Base-by-base conservation (phyloP, 2,888 invertebrate genomes). In the Andrena trimmerana region DNA sequence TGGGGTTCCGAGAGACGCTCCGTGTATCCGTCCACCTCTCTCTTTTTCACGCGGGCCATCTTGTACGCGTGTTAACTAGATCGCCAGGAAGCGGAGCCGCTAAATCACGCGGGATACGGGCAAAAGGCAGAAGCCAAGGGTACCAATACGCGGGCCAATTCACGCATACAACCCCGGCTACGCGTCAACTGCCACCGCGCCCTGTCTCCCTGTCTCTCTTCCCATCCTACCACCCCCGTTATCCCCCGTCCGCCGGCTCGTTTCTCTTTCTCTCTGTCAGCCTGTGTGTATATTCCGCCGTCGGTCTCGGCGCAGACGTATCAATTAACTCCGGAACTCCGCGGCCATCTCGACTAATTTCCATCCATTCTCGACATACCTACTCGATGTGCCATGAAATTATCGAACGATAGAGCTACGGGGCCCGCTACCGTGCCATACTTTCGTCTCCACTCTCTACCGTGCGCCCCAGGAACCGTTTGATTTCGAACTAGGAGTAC, bases 321-420 rank as follows among this genome's bases (percentile, higher is more conserved):
- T 90, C 91, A 91, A 92, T 92, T 92, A 92, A 91, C 89, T 86
- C 83, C 78, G 85, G 83, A 86, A 88, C 87, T 89, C 87, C 86
- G 89, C 86, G 88, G 86, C 88, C 86, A 92, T 92, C 90, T 88
- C 88, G 83, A 90, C 91, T 91, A 92, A 92, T 93, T 90, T 89
- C 88, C 90, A 88, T 89, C 84, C 90, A 90, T 92, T 92, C 90
- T 75, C 84, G 79, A 86, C 89, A 89, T 91, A 89, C 89, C 89
- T 86, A 84, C 84, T 87, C 89, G 89, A 92, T 90, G 90, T 90
- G 87, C 91, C 92, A 90, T 92, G 89, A 93, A 93, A 93, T 93
- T 89, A 90, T 91, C 88, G 86, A 80, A 60, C 86, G 78, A 86
- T 86, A 84, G 57, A 57, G 68, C 69, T 71, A 60, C 63, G 65